Evolutionary conservation across 2,797 vertebrate species (phyloP).

Genomic region (Gallirallus australis): DNA sequence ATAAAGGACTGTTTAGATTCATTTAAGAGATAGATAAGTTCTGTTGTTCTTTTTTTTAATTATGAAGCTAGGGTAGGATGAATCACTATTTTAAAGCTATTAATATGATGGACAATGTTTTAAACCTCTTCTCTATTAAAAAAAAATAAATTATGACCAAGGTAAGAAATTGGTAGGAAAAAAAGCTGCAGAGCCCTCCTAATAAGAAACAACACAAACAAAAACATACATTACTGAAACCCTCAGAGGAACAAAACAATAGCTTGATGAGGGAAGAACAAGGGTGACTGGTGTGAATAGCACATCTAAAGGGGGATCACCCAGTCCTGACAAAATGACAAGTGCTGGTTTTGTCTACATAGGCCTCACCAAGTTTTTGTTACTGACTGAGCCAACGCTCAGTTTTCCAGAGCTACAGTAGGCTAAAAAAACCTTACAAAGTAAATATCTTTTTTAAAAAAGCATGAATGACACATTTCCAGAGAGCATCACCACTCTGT

Average conservation of each 20-base stretch:
- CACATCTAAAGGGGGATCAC: background rate
- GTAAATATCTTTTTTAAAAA: background rate
- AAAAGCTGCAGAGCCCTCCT: background rate
- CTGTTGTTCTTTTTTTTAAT: constrained; percentile 60
- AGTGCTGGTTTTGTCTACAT: background rate
- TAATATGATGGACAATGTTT: background rate
- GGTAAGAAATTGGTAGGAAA: background rate
- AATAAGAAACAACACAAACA: background rate
- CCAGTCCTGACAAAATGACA: background rate
- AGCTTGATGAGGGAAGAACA: background rate
- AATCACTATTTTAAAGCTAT: constrained; percentile 16
- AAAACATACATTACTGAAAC: background rate
- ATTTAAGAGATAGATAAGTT: background rate
- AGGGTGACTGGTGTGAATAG: background rate
- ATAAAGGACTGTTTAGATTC: constrained; percentile 3
- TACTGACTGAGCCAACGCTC: background rate
- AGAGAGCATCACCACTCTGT: background rate
- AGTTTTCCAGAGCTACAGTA: background rate
- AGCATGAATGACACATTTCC: background rate
- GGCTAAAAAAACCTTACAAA: background rate
- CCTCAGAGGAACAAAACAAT: background rate
- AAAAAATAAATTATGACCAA: background rate
- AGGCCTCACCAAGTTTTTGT: background rate
- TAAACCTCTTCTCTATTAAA: background rate
- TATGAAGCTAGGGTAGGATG: constrained; percentile 19